These are phyloP conservation scores for Schrankia costaestrigalis DNA, from an alignment of 2,888 invertebrate species.

Conservation along the genomic window DNA sequence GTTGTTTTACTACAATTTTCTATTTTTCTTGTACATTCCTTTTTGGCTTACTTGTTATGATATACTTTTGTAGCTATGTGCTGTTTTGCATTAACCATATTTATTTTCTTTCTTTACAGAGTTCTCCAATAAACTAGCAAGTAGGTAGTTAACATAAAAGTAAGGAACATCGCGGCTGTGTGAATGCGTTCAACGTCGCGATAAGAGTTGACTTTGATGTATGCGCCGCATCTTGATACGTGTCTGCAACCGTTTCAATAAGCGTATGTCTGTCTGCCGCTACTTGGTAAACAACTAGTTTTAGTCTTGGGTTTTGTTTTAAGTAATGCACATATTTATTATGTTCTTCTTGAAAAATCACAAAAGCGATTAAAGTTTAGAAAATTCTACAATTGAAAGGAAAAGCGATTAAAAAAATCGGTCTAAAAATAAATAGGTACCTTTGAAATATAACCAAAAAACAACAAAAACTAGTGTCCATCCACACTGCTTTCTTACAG, in stretches of 20 bases:
- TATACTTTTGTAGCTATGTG: too few species aligned
- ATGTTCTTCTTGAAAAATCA: too few species aligned
- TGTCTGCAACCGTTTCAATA: conserved; percentile 51
- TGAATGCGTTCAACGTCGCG: conserved; percentile 42
- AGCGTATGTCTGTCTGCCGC: conserved; percentile 38
- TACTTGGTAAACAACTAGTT: conserved; percentile 33
- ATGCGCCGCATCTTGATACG: conserved; percentile 57
- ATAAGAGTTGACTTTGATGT: conserved; percentile 67
- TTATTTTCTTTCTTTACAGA: background rate
- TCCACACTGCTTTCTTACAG: too few species aligned
- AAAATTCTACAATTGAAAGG: background rate
- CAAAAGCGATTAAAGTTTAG: background rate
- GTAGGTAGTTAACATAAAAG: conserved; percentile 22
- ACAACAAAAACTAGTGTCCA: too few species aligned
- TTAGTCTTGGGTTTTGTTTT: conserved; percentile 17
- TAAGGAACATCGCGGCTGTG: conserved; percentile 32
- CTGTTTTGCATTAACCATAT: too few species aligned
- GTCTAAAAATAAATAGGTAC: too few species aligned
- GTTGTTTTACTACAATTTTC: too few species aligned
- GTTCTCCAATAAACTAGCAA: conserved; percentile 18
- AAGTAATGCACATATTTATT: background rate
- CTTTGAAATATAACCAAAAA: too few species aligned
- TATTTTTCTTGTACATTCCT: too few species aligned
- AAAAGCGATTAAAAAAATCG: background rate
- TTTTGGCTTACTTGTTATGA: too few species aligned